Evolutionary conservation across 2,888 invertebrate species (phyloP).

Genomic region (Dolomedes plantarius): DNA sequence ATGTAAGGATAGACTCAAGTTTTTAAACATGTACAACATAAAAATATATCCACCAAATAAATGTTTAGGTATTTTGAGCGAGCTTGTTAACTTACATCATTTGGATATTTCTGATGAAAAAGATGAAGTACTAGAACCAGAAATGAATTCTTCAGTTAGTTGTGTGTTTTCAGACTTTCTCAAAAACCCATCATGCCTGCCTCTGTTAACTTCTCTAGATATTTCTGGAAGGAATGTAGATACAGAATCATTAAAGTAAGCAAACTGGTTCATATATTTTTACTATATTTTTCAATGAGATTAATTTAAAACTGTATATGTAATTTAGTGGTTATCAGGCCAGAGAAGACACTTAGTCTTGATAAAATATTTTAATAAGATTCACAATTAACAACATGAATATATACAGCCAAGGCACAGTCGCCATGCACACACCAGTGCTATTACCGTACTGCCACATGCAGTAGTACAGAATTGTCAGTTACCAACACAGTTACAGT

Average conservation of each 20-base stretch:
- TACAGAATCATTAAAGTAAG: slow-evolving; percentile 78
- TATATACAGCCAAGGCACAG: too few relatives aligned
- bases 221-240: slow-evolving; percentile 81
- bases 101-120: slow-evolving; percentile 81
- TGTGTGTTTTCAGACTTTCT: slow-evolving; percentile 74
- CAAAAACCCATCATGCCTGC: slow-evolving; percentile 77
- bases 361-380: too few relatives aligned
- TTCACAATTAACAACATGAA: too few relatives aligned
- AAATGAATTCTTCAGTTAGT: neutral
- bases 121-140: slow-evolving; percentile 75
- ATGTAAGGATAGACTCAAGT: slow-evolving; percentile 80
- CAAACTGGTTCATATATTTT: too few relatives aligned
- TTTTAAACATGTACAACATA: slow-evolving; percentile 81
- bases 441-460: too few relatives aligned
- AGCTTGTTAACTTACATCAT: slow-evolving; percentile 79
- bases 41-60: slow-evolving; percentile 74
- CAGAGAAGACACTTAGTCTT: too few relatives aligned
- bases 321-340: too few relatives aligned
- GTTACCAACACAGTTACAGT: too few relatives aligned
- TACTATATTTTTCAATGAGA: too few relatives aligned
- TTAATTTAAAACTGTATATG: too few relatives aligned
- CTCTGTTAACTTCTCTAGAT: slow-evolving; percentile 81
- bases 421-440: too few relatives aligned
- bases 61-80: slow-evolving; percentile 79
- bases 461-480: too few relatives aligned